Evolutionary conservation across 2,113 vertebrate genomes (phyloP).

Genomic region (Ranitomeya variabilis): DNA sequence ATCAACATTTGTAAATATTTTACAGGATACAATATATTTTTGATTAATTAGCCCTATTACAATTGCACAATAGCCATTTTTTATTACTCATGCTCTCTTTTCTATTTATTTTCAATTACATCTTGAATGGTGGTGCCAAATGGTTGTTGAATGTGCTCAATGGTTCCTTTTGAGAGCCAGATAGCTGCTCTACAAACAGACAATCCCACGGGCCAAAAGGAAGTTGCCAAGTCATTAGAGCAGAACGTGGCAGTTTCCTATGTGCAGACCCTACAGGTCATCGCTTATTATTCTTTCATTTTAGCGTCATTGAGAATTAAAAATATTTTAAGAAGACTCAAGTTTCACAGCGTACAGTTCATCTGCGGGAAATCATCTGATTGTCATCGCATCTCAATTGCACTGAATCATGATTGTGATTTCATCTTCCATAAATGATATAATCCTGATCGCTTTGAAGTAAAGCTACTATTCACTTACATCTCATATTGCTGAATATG

Average conservation of each 20-base stretch:
- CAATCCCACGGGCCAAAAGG: slow-evolving; percentile 45
- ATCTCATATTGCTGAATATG: background rate
- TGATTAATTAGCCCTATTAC: background rate
- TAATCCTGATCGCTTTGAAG: background rate
- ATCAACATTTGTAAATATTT: background rate
- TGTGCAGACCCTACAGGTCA: slow-evolving; percentile 47
- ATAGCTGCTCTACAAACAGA: slow-evolving; percentile 49
- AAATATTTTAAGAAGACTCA: slow-evolving; percentile 22
- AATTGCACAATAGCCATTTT: background rate
- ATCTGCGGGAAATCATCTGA: background rate
- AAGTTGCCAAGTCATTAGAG: slow-evolving; percentile 53
- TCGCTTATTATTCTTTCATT: slow-evolving; percentile 52
- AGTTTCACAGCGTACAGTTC: slow-evolving; percentile 8
- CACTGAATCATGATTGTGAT: background rate
- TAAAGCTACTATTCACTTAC: background rate
- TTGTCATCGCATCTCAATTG: slow-evolving; percentile 2
- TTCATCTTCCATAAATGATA: slow-evolving; percentile 8
- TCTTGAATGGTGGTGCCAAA: slow-evolving; percentile 17
- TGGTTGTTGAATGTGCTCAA: slow-evolving; percentile 21
- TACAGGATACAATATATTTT: background rate
- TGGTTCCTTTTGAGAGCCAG: background rate
- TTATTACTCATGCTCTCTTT: background rate
- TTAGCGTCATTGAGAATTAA: slow-evolving; percentile 11
- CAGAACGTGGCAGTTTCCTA: slow-evolving; percentile 56
- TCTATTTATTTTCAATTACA: slow-evolving; percentile 39